Evolutionary conservation across 2,888 invertebrate species (phyloP).

Genomic region (Abscondita cerata): DNA sequence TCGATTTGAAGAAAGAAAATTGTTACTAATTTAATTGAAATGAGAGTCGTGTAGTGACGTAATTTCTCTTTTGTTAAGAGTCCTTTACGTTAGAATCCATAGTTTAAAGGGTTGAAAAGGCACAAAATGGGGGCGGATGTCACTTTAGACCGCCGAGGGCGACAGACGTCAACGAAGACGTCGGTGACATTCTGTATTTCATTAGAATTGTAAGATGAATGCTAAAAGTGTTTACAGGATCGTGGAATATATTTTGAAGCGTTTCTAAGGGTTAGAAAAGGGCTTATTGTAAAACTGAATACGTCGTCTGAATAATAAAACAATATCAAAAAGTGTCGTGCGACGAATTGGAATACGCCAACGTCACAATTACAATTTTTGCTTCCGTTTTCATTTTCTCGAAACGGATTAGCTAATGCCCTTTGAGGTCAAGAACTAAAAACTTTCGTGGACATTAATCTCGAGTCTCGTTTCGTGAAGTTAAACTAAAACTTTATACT

Average conservation of each 20-base stretch:
- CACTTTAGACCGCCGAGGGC: conserved; percentile 33
- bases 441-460: conserved; percentile 1
- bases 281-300: conserved; percentile 33
- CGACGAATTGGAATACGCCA: conserved; percentile 20
- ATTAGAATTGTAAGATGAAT: conserved; percentile 37
- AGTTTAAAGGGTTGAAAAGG: conserved; percentile 36
- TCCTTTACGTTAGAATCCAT: conserved; percentile 26
- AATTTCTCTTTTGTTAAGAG: conserved; percentile 15
- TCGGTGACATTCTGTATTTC: conserved; percentile 35
- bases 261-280: conserved; percentile 23
- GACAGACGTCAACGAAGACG: conserved; percentile 35
- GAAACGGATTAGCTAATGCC: neutral
- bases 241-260: conserved; percentile 34
- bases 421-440: conserved; percentile 7
- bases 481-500: conserved; percentile 13
- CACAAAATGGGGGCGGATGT: conserved; percentile 30
- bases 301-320: conserved; percentile 33
- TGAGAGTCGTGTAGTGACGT: conserved; percentile 22
- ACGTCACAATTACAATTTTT: conserved; percentile 10
- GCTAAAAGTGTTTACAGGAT: conserved; percentile 37
- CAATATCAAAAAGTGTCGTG: conserved; percentile 33
- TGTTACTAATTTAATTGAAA: conserved; percentile 15
- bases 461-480: neutral
- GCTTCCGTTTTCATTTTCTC: neutral
- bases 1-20: no score